Conservation (phyloP, 2,113 vertebrate species). For the Heterotilapia buettikoferi region DNA sequence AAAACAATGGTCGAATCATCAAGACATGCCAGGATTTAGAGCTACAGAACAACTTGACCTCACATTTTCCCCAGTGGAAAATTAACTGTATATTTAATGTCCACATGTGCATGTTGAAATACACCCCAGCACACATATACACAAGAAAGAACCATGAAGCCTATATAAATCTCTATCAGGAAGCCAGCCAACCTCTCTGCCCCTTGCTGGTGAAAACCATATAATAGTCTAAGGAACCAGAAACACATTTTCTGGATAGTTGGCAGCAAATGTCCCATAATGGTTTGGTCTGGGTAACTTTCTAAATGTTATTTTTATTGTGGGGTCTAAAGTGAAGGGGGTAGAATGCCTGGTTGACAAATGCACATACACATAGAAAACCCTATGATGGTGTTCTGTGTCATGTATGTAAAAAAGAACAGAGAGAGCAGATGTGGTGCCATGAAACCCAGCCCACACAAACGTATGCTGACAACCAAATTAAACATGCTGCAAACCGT, state of each 20-base stretch:
- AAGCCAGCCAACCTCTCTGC: conserved; percentile 56
- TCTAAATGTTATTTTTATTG: conserved; percentile 65
- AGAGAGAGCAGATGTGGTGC: conserved; percentile 7
- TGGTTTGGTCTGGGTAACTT: conserved; percentile 60
- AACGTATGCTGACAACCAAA: conserved; percentile 44
- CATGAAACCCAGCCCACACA: conserved; percentile 25
- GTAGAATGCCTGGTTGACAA: neutral
- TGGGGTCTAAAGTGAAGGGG: conserved; percentile 7
- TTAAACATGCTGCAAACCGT: conserved; percentile 39
- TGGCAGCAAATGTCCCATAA: conserved; percentile 73
- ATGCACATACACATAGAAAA: conserved; percentile 1
- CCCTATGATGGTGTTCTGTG: neutral
- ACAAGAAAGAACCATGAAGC: conserved; percentile 40
- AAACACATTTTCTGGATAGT: conserved; percentile 75
- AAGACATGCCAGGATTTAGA: neutral
- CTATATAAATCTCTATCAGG: conserved; percentile 73
- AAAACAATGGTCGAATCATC: neutral
- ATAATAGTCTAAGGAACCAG: conserved; percentile 65
- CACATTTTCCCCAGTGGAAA: neutral
- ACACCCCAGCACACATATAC: neutral
- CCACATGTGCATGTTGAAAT: conserved; percentile 23
- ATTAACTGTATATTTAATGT: conserved; percentile 31
- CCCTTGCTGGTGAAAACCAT: conserved; percentile 63
- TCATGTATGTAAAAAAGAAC: conserved; percentile 8
- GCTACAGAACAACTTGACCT: neutral